Base-by-base conservation (phyloP, 2,888 invertebrate genomes). In the Gortyna flavago region DNA sequence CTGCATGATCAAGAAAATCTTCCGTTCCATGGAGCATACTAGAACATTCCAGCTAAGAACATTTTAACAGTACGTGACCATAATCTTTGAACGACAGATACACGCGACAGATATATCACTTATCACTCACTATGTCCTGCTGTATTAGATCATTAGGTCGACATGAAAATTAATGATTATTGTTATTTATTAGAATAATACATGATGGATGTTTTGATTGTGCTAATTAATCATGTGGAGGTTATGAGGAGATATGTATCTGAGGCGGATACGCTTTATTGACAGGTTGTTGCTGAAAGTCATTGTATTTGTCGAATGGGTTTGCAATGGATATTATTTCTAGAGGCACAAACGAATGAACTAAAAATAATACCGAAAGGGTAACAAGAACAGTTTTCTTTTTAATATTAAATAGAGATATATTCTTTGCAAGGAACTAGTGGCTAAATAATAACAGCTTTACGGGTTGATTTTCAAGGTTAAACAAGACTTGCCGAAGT, bases 251-350 rank as follows among this genome's bases (percentile, higher is more conserved):
- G 83, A 83, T 88, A 41, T 66, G 44, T 81, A 85, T 87, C 85
- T 77, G 62, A 83, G 68, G 75, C 86, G 86, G 88, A 88, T 85
- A 73, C 70, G 74, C 75, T 72, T 84, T 80, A 69, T 79, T 67
- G 32, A 41, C 57, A 57, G 25, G 41, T 57, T 78, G 18, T 65
- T 77, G 16, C 61, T 69, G 1, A 51, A 59, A 32, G 29, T 66
- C n/a, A 54, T 54, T 59, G 48, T 51, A 18, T 41, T 16, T 35
- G 48, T 74, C 8, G 11, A 62, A 54, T 29, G 2, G 25, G 1
- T 51, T 21, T 57, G 16, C 4, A 1, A 9, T 65, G 9, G 1
- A 11, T 41, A 54, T 4, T 29, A 64, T 29, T 76, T 44, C 1
- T 57, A 35, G 44, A 64, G 25, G 32, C 16, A n/a, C 21, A 48